These are phyloP conservation scores for Neosilurus hyrtlii DNA, from an alignment of 2,797 vertebrate genomes.

Conservation along the genomic window DNA sequence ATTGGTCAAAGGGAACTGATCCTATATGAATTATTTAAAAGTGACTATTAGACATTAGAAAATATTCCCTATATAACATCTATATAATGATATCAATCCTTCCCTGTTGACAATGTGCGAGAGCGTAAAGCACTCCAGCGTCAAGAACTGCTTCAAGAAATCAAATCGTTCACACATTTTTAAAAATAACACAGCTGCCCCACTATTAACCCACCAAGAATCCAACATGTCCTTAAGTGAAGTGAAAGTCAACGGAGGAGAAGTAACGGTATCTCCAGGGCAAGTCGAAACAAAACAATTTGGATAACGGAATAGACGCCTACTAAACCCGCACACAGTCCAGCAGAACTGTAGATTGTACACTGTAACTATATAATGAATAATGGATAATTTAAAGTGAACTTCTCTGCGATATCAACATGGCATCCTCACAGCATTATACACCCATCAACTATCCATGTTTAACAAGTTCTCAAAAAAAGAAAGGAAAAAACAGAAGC, in stretches of 20 bases:
- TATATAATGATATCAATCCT: conserved; percentile 6
- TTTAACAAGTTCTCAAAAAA: conserved; percentile 22
- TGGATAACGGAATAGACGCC: background rate
- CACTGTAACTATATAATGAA: background rate
- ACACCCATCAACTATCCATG: background rate
- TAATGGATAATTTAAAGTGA: background rate
- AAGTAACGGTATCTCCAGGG: background rate
- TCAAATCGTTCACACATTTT: background rate
- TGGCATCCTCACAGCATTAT: conserved; percentile 13
- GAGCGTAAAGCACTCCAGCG: background rate
- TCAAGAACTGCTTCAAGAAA: background rate
- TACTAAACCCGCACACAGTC: background rate
- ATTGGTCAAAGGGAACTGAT: conserved; percentile 1
- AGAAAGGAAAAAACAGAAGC: conserved; percentile 19
- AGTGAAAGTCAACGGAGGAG: conserved; percentile 17
- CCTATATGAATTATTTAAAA: background rate
- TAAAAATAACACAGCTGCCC: conserved; percentile 34
- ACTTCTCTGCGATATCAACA: background rate
- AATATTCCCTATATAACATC: background rate
- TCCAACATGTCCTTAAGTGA: conserved; percentile 25
- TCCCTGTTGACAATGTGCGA: conserved; percentile 33
- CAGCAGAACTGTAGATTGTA: background rate
- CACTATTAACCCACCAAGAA: background rate
- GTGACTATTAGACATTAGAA: background rate
- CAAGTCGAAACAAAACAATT: background rate